phyloP scores from a whole-genome alignment of 2,797 vertebrate genomes.

The Gastrophryne carolinensis region DNA sequence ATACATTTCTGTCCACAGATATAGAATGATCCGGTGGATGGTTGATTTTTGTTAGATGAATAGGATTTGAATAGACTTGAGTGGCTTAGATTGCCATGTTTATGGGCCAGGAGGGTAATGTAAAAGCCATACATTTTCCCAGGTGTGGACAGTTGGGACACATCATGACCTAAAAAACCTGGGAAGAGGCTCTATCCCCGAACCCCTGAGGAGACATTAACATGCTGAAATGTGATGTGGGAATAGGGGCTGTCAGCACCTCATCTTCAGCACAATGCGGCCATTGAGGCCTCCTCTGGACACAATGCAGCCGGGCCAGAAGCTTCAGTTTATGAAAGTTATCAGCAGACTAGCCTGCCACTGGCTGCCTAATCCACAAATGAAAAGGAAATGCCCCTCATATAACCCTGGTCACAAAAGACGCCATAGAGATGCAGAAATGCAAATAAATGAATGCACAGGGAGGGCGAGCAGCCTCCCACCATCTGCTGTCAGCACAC shows the following conservation, averaged over 20 bases:
- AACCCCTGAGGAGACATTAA: background rate
- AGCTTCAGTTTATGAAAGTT: background rate
- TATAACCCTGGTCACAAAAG: conserved; percentile 24
- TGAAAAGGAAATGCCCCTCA: background rate
- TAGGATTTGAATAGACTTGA: no score
- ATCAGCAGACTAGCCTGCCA: background rate
- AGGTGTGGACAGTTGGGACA: no score
- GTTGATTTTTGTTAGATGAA: no score
- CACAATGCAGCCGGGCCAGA: background rate
- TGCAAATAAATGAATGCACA: conserved; percentile 18
- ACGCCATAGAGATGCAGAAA: conserved; percentile 10
- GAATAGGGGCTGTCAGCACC: background rate
- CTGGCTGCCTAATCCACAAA: background rate
- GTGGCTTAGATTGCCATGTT: no score
- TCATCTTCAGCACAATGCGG: background rate
- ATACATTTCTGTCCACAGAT: no score
- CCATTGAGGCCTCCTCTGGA: background rate
- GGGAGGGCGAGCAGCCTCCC: conserved; percentile 24
- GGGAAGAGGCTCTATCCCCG: background rate
- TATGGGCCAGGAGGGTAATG: no score
- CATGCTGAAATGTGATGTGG: background rate
- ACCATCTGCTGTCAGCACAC: conserved; percentile 39
- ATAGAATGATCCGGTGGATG: no score
- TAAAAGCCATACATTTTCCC: no score
- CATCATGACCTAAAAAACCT: no score